These are phyloP conservation scores for Aradophagus sp. DNA, from an alignment of 1,140 invertebrate species.

Conservation along the genomic window DNA sequence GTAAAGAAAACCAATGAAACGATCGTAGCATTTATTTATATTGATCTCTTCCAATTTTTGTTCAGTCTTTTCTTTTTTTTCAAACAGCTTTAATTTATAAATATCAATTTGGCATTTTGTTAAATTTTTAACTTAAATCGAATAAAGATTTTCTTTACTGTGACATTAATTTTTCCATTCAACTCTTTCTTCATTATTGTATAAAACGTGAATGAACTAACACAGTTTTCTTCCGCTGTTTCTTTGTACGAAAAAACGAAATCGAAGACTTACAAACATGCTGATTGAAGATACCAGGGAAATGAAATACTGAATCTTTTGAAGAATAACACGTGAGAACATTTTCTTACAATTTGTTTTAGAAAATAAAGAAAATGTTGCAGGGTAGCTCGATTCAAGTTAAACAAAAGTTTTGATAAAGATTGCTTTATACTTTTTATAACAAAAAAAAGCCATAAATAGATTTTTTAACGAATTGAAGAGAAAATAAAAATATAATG, in stretches of 20 bases:
- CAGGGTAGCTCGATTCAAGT: constrained; percentile 62
- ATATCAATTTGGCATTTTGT: no score
- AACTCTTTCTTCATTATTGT: constrained; percentile 22
- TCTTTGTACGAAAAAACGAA: constrained; percentile 28
- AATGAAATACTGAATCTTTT: constrained; percentile 8
- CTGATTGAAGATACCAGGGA: no score
- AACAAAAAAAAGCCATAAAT: constrained; percentile 25
- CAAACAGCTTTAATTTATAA: no score
- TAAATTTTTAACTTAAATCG: neutral
- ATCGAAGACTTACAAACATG: constrained; percentile 28
- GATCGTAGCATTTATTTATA: no score
- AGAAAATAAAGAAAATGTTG: constrained; percentile 27
- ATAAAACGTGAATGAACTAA: no score
- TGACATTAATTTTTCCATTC: constrained; percentile 10
- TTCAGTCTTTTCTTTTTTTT: no score
- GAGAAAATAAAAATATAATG: constrained; percentile 1
- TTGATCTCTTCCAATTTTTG: no score
- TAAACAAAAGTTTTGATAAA: constrained; percentile 21
- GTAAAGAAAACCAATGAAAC: neutral
- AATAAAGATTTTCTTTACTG: neutral
- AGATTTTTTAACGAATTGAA: constrained; percentile 9
- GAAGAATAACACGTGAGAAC: neutral
- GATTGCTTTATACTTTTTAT: constrained; percentile 29
- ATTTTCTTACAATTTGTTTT: no score
- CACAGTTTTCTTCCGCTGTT: constrained; percentile 27